Base-by-base conservation (phyloP, 2,888 invertebrate species). In the Drosophila glabriapex region DNA sequence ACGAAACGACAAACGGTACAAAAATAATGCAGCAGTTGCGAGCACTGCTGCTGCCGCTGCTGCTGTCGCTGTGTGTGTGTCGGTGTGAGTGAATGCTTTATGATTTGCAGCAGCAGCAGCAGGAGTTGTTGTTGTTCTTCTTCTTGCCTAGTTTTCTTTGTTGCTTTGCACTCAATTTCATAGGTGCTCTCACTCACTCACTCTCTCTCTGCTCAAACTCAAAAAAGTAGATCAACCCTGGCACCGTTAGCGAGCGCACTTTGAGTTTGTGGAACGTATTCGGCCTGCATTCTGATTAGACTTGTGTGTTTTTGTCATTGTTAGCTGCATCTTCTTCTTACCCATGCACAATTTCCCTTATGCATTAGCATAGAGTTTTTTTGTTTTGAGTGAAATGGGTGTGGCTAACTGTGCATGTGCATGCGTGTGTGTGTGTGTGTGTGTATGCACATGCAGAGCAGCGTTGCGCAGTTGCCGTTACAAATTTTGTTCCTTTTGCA, bases 271-370 rank as follows among this genome's bases (percentile, higher is more conserved):
- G 89, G 90, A 90, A 80, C 89, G 89, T 82, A 85, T 91, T 86
- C 16, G 69, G 60, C 76, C 67, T 88, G 90, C 89, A 90, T 88
- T 88, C 91, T 85, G 89, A 90, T 88, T 78, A 78, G 88, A 87
- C 37, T 78, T 60, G 16, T 28, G 25, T 25, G 46, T 25, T 70
- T 70, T 71, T 65, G 53, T 78, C 71, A 73, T 73, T 73, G 66
- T 81, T 71, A 68, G 53, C 65, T 71, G 73, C 78, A 76, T 73
- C 73, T 78, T 77, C 76, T 72, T 75, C 74, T 73, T 55, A 25
- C 55, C 55, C 55, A 39, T 31, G 68, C 68, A 43, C 55, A 64
- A 37, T 64, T 79, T 54, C 55, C 35, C 39, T 46, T n/a, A 56
- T 72, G 76, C 85, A 91, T 89, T 91, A 89, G 91, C 89, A 89